These are phyloP conservation scores for Litoditis marina DNA, from an alignment of 2,888 invertebrate species.

Conservation along the genomic window DNA sequence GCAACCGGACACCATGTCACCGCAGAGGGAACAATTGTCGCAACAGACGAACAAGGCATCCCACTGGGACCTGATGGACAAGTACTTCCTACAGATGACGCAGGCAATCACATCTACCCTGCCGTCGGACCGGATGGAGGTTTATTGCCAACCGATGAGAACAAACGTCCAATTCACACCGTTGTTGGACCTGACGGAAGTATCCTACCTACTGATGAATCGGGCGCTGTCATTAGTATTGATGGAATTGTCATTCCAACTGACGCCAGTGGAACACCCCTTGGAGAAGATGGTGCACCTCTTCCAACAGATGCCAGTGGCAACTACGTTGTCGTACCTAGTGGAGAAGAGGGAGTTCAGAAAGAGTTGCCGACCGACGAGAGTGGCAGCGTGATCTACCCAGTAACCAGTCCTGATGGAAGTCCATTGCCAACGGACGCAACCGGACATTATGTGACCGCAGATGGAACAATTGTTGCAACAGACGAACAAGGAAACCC, in stretches of 20 bases:
- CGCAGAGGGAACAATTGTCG: neutral
- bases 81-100: constrained; percentile 22
- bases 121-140: constrained; percentile 23
- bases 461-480: constrained; percentile 13
- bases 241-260: constrained; percentile 7
- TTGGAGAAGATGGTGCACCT: constrained; percentile 16
- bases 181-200: constrained; percentile 23
- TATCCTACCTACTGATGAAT: constrained; percentile 26
- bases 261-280: constrained; percentile 22
- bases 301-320: constrained; percentile 23
- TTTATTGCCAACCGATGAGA: constrained; percentile 21
- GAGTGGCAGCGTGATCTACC: constrained; percentile 21
- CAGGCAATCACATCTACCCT: constrained; percentile 20
- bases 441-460: constrained; percentile 9
- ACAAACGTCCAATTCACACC: constrained; percentile 28
- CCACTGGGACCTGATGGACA: constrained; percentile 25
- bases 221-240: constrained; percentile 18
- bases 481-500: constrained; percentile 35
- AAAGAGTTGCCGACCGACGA: constrained; percentile 25
- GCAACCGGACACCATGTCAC: constrained; percentile 12
- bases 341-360: constrained; percentile 17
- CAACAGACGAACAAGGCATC: neutral
- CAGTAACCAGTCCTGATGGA: constrained; percentile 19
- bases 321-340: constrained; percentile 21
- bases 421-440: constrained; percentile 22